Evolutionary conservation across 2,888 invertebrate species (phyloP), one percentile per base, ranked within the genome.

Genomic region (Lasioglossum vierecki): DNA sequence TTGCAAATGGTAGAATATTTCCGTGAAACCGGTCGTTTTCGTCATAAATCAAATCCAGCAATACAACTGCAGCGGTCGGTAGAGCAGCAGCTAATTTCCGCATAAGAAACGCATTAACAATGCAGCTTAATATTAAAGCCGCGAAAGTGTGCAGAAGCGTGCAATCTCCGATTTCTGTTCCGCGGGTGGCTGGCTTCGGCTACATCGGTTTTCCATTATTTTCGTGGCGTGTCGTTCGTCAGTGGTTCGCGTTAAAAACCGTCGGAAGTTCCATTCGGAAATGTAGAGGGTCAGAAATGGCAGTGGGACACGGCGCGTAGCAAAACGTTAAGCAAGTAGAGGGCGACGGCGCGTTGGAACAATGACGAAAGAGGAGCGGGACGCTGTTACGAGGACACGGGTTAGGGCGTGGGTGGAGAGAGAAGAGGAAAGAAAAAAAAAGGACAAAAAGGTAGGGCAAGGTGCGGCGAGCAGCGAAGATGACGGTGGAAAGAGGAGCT

Each of bases 381-480:
- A 68, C 73, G 81, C 72, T 66, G 53, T 76, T 76, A 81, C 39
- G 18, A 68, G 39, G 66, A 68, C 41, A 13, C 41, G n/a, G 57
- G 30, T 15, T 30, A 18, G 0, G 63, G 15, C 30, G 15, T 26
- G 15, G 63, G 30, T 72, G 1, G 13, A 18, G 22, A 66, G 15
- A 15, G 8, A 35, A 22, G 22, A 15, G 6, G 6, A 6, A 13
- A 13, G 13, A 11, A 9, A 13, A 1, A 66, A 75, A 46, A 53
- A 22, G 35, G 22, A 39, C 53, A 13, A 60, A 71, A 78, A 78
- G 66, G 53, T 49, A 11, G 57, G 77, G 39, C 57, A 79, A 84
- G 60, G 76, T 68, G 84, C 84, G 79, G 76, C 66, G 70, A 76
- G 80, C 75, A 79, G 77, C 57, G 63, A 76, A 81, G 81, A 84